Percentiles rank a stretch among this genome's conserved stretches.
Conservation (phyloP, 2,113 vertebrate genomes). For the Oxyruncus cristatus region DNA sequence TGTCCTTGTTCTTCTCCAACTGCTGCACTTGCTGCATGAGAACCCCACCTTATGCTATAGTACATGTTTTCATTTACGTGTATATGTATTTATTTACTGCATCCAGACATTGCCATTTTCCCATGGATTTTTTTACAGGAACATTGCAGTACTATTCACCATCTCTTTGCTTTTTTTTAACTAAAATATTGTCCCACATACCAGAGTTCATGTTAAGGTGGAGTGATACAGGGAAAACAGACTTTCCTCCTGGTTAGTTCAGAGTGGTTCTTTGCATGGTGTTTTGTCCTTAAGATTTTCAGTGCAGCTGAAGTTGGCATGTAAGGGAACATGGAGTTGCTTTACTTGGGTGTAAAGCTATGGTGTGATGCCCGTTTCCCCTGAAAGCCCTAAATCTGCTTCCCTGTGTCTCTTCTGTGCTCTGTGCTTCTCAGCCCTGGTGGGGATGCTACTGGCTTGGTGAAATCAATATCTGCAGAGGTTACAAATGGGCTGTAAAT, state of each 20-base stretch:
- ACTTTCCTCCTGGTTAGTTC: background rate
- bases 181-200: background rate
- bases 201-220: background rate
- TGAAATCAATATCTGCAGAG: background rate
- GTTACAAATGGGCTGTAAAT: background rate
- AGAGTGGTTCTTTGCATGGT: background rate
- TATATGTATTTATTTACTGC: background rate
- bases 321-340: background rate
- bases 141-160: fast-evolving
- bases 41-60: background rate
- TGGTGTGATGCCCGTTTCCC: background rate
- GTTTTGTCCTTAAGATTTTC: background rate
- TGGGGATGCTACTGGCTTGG: background rate
- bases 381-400: background rate
- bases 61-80: background rate
- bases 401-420: background rate
- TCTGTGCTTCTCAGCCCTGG: fast-evolving
- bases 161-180: background rate
- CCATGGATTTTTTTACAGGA: background rate
- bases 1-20: background rate
- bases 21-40: background rate
- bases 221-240: background rate
- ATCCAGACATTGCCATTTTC: background rate
- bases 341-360: background rate
- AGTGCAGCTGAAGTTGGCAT: background rate